Percentiles rank a stretch among this genome's conserved stretches.
phyloP scores from a whole-genome alignment of 1,140 invertebrate genomes.

The Zaprionus africanus region DNA sequence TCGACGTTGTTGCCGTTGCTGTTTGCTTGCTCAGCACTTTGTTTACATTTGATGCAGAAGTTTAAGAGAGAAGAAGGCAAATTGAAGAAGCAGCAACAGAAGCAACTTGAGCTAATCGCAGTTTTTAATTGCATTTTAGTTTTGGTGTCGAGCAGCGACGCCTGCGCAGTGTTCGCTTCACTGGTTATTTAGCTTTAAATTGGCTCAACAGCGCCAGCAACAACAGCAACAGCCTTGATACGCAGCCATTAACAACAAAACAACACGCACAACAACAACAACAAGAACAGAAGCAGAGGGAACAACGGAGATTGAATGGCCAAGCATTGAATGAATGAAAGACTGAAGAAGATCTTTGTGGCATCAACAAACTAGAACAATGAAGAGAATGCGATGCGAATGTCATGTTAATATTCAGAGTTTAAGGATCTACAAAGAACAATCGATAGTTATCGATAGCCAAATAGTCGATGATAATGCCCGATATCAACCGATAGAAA shows the following conservation, averaged over 20 bases:
- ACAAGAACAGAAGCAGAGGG: background rate
- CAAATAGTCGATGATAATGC: no score
- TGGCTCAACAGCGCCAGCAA: constrained; percentile 18
- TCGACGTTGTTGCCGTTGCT: constrained; percentile 16
- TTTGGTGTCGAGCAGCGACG: constrained; percentile 56
- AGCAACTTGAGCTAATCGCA: constrained; percentile 43
- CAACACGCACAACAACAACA: constrained; percentile 34
- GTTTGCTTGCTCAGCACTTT: constrained; percentile 17
- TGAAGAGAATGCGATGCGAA: no score
- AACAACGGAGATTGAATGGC: constrained; percentile 2
- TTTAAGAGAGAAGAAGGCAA: background rate
- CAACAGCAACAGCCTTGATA: constrained; percentile 44
- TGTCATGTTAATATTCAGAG: no score
- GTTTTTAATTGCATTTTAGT: constrained; percentile 54
- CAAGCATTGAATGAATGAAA: constrained; percentile 2
- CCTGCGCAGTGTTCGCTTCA: constrained; percentile 49
- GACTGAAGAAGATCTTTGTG: constrained; percentile 16
- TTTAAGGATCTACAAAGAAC: no score
- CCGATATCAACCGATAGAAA: background rate
- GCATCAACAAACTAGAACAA: constrained; percentile 11
- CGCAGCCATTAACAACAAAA: constrained; percentile 49
- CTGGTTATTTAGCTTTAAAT: constrained; percentile 53
- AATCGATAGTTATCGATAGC: no score
- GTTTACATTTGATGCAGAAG: constrained; percentile 43
- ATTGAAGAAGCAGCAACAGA: constrained; percentile 8